Percentiles rank a stretch among this genome's conserved stretches.
Conservation (phyloP, 2,888 invertebrate genomes). For the Ennomos erosarius region DNA sequence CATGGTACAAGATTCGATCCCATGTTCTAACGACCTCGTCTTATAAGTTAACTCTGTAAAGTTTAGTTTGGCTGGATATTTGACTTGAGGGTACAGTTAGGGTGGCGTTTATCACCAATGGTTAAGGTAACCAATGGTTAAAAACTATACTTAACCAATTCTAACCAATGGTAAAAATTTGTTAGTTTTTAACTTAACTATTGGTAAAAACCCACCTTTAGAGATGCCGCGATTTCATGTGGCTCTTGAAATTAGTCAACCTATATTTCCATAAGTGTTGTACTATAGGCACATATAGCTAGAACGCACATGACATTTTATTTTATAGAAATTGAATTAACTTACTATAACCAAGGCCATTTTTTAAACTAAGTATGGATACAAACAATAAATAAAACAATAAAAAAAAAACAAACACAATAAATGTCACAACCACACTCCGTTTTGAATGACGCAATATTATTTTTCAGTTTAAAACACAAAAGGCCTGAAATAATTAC, state of each 20-base stretch:
- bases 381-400: conserved; percentile 17
- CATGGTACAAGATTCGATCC: conserved; percentile 11
- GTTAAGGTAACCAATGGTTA: too few species aligned
- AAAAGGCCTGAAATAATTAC: conserved; percentile 7
- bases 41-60: not conserved
- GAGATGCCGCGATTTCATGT: too few species aligned
- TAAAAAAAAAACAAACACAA: conserved; percentile 17
- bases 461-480: conserved; percentile 2
- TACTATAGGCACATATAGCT: too few species aligned
- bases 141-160: too few species aligned
- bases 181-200: too few species aligned
- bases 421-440: conserved; percentile 26
- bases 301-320: not conserved
- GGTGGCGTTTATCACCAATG: too few species aligned
- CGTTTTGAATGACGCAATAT: conserved; percentile 12
- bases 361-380: conserved; percentile 1
- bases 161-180: too few species aligned
- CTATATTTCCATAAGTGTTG: too few species aligned
- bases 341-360: conserved; percentile 14
- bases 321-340: not conserved
- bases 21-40: conserved; percentile 14
- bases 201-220: too few species aligned
- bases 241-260: too few species aligned
- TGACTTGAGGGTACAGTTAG: too few species aligned
- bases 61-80: too few species aligned